phyloP scores from a whole-genome alignment of 2,113 vertebrate genomes.

The Copsychus sechellarum region DNA sequence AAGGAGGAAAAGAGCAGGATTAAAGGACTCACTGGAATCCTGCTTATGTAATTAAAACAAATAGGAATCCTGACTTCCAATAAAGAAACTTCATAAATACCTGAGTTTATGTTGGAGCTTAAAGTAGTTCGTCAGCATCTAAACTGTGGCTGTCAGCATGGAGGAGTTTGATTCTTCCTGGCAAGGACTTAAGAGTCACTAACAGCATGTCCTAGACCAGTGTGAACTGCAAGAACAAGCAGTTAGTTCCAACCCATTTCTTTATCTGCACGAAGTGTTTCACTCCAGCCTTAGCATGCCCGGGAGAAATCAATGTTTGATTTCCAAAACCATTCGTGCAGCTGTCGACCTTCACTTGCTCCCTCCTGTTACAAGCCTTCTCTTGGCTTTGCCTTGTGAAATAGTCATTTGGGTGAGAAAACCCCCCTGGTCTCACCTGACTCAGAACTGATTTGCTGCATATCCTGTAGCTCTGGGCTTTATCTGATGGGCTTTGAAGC shows the following conservation, averaged over 20 bases:
- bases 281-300: neutral
- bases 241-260: neutral
- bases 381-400: neutral
- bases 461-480: neutral
- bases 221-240: neutral
- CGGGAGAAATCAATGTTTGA: neutral
- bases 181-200: neutral
- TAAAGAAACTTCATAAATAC: constrained; percentile 58
- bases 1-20: neutral
- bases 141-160: constrained; percentile 51
- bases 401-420: neutral
- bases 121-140: constrained; percentile 53
- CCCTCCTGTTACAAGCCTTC: neutral
- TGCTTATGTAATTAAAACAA: constrained; percentile 61
- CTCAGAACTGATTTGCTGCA: neutral
- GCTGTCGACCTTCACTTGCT: neutral
- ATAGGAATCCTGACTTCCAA: constrained; percentile 39
- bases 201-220: neutral
- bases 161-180: constrained; percentile 57
- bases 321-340: neutral
- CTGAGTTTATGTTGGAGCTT: constrained; percentile 30
- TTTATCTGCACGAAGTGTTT: neutral
- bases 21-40: constrained; percentile 41
- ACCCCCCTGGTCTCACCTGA: neutral
- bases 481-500: neutral